A percentile compares a stretch with the other conserved stretches of the same genome.
Evolutionary conservation across 2,888 invertebrate species (phyloP).

Genomic region (Anaspis maculata): DNA sequence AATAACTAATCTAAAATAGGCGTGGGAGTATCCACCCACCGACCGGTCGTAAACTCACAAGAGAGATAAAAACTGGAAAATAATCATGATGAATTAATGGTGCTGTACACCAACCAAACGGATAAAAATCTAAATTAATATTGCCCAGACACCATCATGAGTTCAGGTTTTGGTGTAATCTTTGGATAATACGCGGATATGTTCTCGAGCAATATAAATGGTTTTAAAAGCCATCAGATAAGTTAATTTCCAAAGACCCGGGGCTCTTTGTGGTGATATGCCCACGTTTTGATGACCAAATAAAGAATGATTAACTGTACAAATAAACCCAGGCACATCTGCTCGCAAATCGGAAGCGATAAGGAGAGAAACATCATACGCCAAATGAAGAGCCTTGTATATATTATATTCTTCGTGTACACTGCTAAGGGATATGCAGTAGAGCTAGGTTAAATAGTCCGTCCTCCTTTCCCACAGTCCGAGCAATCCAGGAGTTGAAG

Average conservation of each 20-base stretch:
- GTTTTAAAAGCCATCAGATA: conserved; percentile 29
- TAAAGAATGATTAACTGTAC: conserved; percentile 24
- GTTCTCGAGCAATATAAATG: conserved; percentile 19
- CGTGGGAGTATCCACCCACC: conserved; percentile 35
- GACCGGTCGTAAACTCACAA: conserved; percentile 26
- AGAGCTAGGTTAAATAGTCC: too few relatives aligned
- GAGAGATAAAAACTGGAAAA: conserved; percentile 29
- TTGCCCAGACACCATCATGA: conserved; percentile 10
- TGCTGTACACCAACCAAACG: too few relatives aligned
- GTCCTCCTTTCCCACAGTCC: too few relatives aligned
- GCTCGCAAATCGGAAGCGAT: too few relatives aligned
- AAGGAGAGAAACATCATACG: too few relatives aligned
- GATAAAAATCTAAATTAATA: conserved; percentile 32
- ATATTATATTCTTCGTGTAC: too few relatives aligned
- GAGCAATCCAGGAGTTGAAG: too few relatives aligned
- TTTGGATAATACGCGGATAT: conserved; percentile 7
- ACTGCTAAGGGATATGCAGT: too few relatives aligned
- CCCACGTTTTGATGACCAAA: conserved; percentile 22
- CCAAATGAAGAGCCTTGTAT: too few relatives aligned
- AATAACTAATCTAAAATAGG: conserved; percentile 38
- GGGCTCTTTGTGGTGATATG: conserved; percentile 12
- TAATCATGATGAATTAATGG: conserved; percentile 31
- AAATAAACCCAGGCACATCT: too few relatives aligned
- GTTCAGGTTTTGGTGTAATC: conserved; percentile 12
- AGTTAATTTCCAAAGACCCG: conserved; percentile 29